Base-by-base conservation (phyloP, 2,797 vertebrate genomes). In the Lutjanus campechanus region DNA sequence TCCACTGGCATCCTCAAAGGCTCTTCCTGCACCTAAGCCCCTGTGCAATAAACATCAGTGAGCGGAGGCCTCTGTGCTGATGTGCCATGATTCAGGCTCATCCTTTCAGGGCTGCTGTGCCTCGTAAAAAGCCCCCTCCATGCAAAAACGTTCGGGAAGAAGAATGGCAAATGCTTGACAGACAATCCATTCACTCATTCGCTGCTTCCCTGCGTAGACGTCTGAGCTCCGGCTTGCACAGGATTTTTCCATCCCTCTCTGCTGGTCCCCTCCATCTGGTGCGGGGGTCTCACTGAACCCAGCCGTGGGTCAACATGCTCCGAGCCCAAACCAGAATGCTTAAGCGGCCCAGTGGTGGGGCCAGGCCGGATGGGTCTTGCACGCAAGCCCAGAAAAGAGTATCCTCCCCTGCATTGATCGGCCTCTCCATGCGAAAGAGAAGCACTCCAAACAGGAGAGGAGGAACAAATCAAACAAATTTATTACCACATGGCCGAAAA, bases 391-490 rank as follows among this genome's bases (percentile, higher is more conserved):
- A 65, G 60, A 53, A 53, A 77, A 79, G 60, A 83, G 75, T 4
- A 59, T 53, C 75, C 77, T 76, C 61, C 65, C 55, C 69, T 17
- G 17, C 69, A 72, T 71, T 71, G 75, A 83, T 90, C 62, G 77
- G 16, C 58, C 46, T 69, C 69, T 79, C 68, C 81, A 46, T 73
- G 81, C 81, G 82, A 89, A 88, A 82, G 83, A 79, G 83, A 85
- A 79, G 81, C 84, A 50, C 86, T 92, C 82, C 60, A 84, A 92
- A 92, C 88, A 89, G 64, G 50, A 85, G 86, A 93, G 83, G 87
- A 91, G 87, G 89, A 91, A 93, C 93, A 89, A 94, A 94, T 93
- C 93, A 87, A 91, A 92, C 89, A 86, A 89, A 95, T 96, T 91
- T 95, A 95, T 94, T 89, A 88, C 85, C 83, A 69, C 79, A 81